Evolutionary conservation across 2,113 vertebrate species (phyloP).

Genomic region (Ictidomys tridecemlineatus): DNA sequence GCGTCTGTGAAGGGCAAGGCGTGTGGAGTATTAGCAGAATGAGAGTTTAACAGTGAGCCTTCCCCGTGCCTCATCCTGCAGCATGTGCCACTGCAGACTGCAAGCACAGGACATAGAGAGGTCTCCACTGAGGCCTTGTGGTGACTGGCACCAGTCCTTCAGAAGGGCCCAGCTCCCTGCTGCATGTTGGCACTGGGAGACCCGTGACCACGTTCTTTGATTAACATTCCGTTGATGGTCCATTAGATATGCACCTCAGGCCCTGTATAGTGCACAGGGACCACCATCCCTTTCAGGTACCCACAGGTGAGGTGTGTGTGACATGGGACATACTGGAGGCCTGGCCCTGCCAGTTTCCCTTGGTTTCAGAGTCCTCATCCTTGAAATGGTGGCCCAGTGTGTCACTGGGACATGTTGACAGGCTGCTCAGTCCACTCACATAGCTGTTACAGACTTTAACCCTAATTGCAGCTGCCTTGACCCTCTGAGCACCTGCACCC

Average conservation of each 20-base stretch:
- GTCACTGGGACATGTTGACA: not conserved
- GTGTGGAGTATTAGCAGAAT: not conserved
- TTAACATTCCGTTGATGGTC: not conserved
- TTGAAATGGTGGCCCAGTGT: too few species aligned
- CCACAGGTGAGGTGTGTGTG: too few species aligned
- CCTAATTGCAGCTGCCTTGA: too few species aligned
- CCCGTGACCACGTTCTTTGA: not conserved
- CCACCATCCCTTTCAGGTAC: not conserved
- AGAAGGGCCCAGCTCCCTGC: too few species aligned
- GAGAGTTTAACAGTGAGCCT: not conserved
- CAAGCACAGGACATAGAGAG: not conserved
- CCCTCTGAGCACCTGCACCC: too few species aligned
- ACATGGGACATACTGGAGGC: not conserved
- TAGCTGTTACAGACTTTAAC: too few species aligned
- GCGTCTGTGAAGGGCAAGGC: not conserved
- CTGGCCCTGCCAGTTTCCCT: not conserved
- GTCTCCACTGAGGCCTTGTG: too few species aligned
- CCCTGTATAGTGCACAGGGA: too few species aligned
- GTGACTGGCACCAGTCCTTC: too few species aligned
- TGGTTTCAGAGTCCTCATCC: not conserved
- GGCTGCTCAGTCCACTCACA: too few species aligned
- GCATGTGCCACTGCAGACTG: not conserved
- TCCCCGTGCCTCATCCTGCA: rapidly evolving
- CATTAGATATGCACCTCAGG: too few species aligned
- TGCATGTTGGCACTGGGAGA: not conserved